Evolutionary conservation across 1,140 invertebrate species (phyloP), one percentile per base, ranked within the genome.

Genomic region (Stegodyphus dumicola): DNA sequence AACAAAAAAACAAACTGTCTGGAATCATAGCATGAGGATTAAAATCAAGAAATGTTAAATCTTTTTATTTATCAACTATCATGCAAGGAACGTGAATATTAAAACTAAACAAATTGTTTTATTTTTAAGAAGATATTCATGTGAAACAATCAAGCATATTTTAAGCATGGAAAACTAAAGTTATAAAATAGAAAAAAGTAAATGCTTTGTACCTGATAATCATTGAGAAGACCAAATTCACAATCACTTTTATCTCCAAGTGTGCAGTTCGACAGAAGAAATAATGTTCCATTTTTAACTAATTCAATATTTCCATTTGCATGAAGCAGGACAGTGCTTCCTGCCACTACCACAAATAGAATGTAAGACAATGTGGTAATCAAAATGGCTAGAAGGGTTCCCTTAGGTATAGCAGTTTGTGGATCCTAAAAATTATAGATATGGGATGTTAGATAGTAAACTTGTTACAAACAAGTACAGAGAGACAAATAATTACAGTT

Each of bases 351-450:
- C 0, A 95, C 95, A 92, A 98, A 96, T 6, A 95, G 2, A 7
- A 98, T 88, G 89, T 99, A 99, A 6, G 95, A 95, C 0, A 93
- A 70, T 5, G 96, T 95, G 2, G 96, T 97, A 9, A 98, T 91
- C 0, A 95, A 77, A 87, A 99, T 97, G 0, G 97, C 95, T 7
- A 97, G 89, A 1, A 99, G 91, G 0, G 97, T 98, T 85, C 97
- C 97, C 90, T 91, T 91, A 15, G 93, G 93, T 88, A 94, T 94
- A 10, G 91, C 89, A 70, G 88, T 89, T 78, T 90, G 89, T 10
- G 91, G 90, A 89, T 92, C 89, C 90, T 92, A 87, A 77, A 85
- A 88, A 51, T 53, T 13, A 60, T 15, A 10, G 56, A 15, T 15
- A 60, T 15, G 5, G 9, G 5, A 2, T 60, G 56, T 10, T 60